Percentiles rank a stretch among this genome's conserved stretches.
Conservation (phyloP, 2,888 invertebrate species). For the Periphyllus acericola region DNA sequence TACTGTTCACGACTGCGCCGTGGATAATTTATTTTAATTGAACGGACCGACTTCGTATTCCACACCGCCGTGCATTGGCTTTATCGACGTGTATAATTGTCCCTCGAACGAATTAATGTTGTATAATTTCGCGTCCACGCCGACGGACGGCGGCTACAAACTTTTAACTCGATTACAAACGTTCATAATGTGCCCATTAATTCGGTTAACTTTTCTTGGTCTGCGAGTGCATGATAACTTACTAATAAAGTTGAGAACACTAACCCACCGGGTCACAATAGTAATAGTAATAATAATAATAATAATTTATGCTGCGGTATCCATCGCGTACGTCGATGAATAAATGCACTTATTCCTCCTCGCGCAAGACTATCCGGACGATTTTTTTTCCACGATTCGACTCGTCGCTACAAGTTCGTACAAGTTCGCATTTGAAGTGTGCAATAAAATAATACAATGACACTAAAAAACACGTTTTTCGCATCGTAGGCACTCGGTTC, state of each 20-base stretch:
- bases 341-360: too few species aligned
- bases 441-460: too few species aligned
- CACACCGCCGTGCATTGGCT: neutral
- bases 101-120: neutral
- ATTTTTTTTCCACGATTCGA: too few species aligned
- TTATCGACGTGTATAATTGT: conserved; percentile 14
- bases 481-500: too few species aligned
- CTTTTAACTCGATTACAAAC: conserved; percentile 21
- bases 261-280: neutral
- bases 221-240: conserved; percentile 6
- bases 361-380: too few species aligned
- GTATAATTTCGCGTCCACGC: neutral
- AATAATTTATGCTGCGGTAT: too few species aligned
- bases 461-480: too few species aligned
- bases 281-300: too few species aligned
- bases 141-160: neutral
- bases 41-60: neutral
- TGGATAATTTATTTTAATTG: conserved; percentile 7
- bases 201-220: neutral
- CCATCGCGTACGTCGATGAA: too few species aligned
- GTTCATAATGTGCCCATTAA: neutral
- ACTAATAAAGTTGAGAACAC: neutral
- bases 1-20: too few species aligned
- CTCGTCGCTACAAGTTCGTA: too few species aligned
- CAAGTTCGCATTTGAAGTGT: too few species aligned